Conservation (phyloP, 1,140 invertebrate species). For the Zaprionus inermis region DNA sequence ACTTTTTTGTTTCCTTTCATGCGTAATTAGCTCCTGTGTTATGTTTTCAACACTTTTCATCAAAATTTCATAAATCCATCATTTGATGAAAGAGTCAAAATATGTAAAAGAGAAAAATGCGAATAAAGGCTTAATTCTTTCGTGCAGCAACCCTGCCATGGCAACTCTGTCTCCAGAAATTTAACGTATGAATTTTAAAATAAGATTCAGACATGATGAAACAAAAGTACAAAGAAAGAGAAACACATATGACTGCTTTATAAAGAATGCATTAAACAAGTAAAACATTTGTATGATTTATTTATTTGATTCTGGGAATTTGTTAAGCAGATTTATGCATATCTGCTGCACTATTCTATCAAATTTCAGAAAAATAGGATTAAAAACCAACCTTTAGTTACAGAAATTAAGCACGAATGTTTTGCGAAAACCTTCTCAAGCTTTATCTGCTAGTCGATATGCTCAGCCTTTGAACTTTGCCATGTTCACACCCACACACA, state of each 20-base stretch:
- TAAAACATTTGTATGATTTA: neutral
- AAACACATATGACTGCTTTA: too few species aligned
- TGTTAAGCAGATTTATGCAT: neutral
- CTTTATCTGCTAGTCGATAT: constrained; percentile 7
- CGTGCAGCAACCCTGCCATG: constrained; percentile 22
- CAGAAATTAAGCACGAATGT: neutral
- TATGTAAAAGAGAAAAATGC: neutral
- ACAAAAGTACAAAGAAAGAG: too few species aligned
- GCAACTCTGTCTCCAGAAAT: neutral
- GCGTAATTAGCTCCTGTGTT: constrained; percentile 59
- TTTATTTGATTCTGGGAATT: too few species aligned
- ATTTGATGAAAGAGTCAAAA: constrained; percentile 62
- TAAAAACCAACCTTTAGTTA: neutral
- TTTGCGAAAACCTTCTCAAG: neutral
- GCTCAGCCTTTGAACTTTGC: constrained; percentile 9
- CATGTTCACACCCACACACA: neutral
- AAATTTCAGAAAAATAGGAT: neutral
- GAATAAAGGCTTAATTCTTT: constrained; percentile 47
- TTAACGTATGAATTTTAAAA: neutral
- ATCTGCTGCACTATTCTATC: neutral
- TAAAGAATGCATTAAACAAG: neutral
- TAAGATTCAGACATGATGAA: neutral
- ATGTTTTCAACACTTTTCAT: constrained; percentile 62
- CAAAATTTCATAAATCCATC: constrained; percentile 38
- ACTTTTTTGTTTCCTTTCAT: constrained; percentile 6